These are phyloP conservation scores for Laticauda laticaudata DNA, from an alignment of 2,113 vertebrate species.

Conservation along the genomic window DNA sequence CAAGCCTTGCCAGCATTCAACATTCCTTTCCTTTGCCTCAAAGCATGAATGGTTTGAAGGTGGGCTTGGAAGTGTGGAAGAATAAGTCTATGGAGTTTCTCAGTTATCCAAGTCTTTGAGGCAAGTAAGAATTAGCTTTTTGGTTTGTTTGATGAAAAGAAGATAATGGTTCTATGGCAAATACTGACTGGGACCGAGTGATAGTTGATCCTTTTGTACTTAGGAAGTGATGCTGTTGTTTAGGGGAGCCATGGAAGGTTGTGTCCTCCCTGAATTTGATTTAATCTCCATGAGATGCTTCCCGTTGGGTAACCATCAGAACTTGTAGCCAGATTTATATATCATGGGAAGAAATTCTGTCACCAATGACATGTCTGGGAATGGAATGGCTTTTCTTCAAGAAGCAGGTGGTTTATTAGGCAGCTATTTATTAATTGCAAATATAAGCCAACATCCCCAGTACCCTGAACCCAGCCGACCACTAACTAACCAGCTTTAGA, in stretches of 20 bases:
- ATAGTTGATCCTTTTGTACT: background rate
- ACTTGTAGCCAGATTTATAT: background rate
- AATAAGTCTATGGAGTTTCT: too few relatives aligned
- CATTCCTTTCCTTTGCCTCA: background rate
- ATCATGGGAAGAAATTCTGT: background rate
- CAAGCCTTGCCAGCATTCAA: background rate
- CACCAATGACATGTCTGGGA: background rate
- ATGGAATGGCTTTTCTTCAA: background rate
- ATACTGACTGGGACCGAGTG: background rate
- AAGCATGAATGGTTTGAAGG: background rate
- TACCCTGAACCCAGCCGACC: background rate
- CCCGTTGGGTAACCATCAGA: background rate
- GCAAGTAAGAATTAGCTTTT: too few relatives aligned
- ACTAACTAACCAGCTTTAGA: background rate
- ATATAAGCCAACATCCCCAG: background rate
- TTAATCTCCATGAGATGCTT: background rate
- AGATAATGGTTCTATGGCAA: background rate
- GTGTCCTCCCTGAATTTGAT: background rate
- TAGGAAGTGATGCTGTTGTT: background rate
- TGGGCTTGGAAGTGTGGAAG: background rate
- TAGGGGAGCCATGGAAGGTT: background rate
- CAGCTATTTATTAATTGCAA: background rate
- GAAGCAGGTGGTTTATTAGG: background rate
- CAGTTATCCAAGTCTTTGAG: too few relatives aligned
- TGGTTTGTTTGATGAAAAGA: background rate